A percentile compares a stretch with the other conserved stretches of the same genome.
Evolutionary conservation across 2,888 invertebrate genomes (phyloP).

Genomic region (Pandemis heparana): DNA sequence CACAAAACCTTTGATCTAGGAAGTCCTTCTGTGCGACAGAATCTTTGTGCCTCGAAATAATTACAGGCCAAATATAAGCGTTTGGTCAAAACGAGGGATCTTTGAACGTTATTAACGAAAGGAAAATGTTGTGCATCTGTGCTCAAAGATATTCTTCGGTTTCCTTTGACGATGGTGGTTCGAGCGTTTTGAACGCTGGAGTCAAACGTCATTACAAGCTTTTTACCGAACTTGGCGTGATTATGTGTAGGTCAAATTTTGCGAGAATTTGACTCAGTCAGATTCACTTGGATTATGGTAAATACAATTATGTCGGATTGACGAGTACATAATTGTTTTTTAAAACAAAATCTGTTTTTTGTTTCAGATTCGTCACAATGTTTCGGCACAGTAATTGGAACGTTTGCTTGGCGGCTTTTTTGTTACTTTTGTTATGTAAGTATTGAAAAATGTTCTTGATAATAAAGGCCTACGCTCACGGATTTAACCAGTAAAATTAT

Average conservation of each 20-base stretch:
- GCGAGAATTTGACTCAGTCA: no score
- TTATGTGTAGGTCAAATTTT: no score
- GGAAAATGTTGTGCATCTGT: background rate
- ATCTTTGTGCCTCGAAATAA: conserved; percentile 6
- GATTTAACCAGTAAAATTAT: no score
- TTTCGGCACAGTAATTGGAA: conserved; percentile 29
- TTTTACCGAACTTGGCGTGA: no score
- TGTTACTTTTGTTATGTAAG: conserved; percentile 40
- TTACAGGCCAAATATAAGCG: background rate
- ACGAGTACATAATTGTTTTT: no score
- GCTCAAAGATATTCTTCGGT: no score
- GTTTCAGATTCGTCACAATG: conserved; percentile 52
- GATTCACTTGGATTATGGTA: no score
- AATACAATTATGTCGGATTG: no score
- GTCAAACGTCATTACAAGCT: no score
- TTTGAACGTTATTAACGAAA: background rate
- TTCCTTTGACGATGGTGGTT: no score
- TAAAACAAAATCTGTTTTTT: conserved; percentile 38
- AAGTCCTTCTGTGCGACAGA: background rate
- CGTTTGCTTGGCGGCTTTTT: conserved; percentile 29
- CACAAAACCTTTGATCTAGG: conserved; percentile 17
- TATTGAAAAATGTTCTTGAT: conserved; percentile 2
- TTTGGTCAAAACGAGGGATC: background rate
- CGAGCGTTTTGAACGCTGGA: no score
- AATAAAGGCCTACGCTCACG: background rate